Evolutionary conservation across 64 coral and sea anemone genomes (phyloP).

Genomic region (Trachythela sp.): DNA sequence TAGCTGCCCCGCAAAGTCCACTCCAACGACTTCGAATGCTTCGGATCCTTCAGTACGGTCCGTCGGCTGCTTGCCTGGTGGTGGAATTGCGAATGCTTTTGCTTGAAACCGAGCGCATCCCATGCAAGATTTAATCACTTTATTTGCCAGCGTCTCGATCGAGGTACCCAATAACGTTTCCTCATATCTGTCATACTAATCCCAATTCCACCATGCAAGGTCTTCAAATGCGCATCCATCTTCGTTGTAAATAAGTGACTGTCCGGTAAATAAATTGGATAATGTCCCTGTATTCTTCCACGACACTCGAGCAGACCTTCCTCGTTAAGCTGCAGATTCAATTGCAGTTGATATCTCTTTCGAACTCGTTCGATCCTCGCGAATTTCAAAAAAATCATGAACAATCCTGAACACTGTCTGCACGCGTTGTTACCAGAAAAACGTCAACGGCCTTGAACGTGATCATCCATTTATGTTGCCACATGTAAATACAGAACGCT

Average conservation of each 20-base stretch:
- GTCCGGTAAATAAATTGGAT: constrained; percentile 31
- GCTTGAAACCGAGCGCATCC: constrained; percentile 22
- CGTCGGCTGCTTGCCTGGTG: constrained; percentile 18
- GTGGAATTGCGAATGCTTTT: not conserved
- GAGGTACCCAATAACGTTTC: constrained; percentile 46
- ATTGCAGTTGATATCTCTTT: not conserved
- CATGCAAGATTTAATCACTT: constrained; percentile 22
- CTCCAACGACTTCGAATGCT: too few species aligned
- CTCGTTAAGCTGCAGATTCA: constrained; percentile 26
- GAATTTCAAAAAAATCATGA: too few species aligned
- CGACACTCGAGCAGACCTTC: constrained; percentile 30
- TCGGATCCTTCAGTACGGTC: constrained; percentile 1
- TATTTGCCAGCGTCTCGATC: constrained; percentile 12
- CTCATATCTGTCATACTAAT: constrained; percentile 43
- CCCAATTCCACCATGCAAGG: constrained; percentile 28
- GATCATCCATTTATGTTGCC: too few species aligned
- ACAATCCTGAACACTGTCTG: too few species aligned
- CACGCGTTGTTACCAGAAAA: too few species aligned
- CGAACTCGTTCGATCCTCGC: not conserved
- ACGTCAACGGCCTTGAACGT: too few species aligned
- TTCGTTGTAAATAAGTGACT: constrained; percentile 14
- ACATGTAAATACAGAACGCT: too few species aligned
- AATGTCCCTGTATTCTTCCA: constrained; percentile 44
- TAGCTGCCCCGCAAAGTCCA: too few species aligned
- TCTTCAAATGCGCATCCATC: constrained; percentile 21